phyloP scores from a whole-genome alignment of 2,888 invertebrate genomes.

The Papilio demoleus region DNA sequence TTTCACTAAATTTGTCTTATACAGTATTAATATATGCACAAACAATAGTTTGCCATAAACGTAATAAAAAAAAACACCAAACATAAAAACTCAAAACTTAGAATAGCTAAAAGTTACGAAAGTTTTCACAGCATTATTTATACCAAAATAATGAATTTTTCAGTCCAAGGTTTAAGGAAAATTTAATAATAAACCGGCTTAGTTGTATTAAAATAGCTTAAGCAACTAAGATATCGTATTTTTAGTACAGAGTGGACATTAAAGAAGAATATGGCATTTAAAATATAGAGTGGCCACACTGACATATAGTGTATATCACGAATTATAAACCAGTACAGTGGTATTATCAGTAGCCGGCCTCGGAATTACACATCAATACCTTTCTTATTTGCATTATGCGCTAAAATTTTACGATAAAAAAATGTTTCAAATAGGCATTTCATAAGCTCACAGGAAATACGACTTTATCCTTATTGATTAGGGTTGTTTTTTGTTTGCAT shows the following conservation, averaged over 20 bases:
- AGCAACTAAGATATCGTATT: too few species aligned
- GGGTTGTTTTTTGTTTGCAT: neutral
- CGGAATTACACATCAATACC: neutral
- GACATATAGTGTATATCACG: neutral
- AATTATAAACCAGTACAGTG: neutral
- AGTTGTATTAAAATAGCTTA: too few species aligned
- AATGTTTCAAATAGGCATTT: constrained; percentile 4
- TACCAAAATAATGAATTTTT: too few species aligned
- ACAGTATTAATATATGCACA: too few species aligned
- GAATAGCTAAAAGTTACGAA: too few species aligned
- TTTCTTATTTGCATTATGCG: constrained; percentile 18
- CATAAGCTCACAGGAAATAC: neutral
- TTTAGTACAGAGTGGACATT: too few species aligned
- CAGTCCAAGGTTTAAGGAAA: too few species aligned
- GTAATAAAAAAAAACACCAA: neutral
- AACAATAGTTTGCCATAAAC: neutral
- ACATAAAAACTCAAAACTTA: neutral
- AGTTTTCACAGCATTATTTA: too few species aligned
- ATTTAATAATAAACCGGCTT: too few species aligned
- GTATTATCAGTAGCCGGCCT: neutral
- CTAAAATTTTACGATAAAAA: constrained; percentile 11
- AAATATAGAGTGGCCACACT: neutral
- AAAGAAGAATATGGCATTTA: neutral
- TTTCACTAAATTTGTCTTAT: too few species aligned
- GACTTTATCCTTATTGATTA: neutral